Percentiles rank a stretch among this genome's conserved stretches.
phyloP scores from a whole-genome alignment of 2,113 vertebrate genomes.

The Laticauda laticaudata region DNA sequence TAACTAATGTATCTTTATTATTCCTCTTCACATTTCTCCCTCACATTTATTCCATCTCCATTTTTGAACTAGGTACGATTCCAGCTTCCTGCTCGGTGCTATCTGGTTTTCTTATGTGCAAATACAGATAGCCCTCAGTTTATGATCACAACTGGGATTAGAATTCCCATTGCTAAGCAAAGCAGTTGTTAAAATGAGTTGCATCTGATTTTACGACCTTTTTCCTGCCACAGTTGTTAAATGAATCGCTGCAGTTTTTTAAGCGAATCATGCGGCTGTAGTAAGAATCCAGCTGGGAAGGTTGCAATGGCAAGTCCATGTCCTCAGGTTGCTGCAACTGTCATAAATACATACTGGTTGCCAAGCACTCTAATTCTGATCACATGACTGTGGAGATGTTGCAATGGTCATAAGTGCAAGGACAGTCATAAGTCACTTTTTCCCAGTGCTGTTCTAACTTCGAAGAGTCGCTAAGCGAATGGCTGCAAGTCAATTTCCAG shows the following conservation, averaged over 20 bases:
- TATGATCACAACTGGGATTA: neutral
- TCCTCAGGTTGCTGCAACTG: neutral
- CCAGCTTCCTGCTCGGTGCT: neutral
- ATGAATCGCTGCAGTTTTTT: neutral
- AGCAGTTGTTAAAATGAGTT: neutral
- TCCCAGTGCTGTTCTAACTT: neutral
- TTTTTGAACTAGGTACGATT: neutral
- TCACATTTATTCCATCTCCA: neutral
- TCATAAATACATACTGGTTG: neutral
- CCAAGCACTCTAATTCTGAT: neutral
- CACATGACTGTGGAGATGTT: neutral
- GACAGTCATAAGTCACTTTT: neutral
- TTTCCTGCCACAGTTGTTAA: neutral
- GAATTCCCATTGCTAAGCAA: neutral
- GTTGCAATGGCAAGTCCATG: neutral
- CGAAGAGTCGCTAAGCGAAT: neutral
- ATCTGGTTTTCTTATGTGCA: neutral
- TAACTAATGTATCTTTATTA: neutral
- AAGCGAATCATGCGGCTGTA: neutral
- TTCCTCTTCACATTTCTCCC: neutral
- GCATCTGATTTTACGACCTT: neutral
- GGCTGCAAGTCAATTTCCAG: neutral
- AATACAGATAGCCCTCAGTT: neutral
- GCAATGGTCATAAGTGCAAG: neutral
- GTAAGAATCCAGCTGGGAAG: neutral